A percentile compares a stretch with the other conserved stretches of the same genome.
phyloP scores from a whole-genome alignment of 2,797 vertebrate genomes.

The Lagorchestes hirsutus region DNA sequence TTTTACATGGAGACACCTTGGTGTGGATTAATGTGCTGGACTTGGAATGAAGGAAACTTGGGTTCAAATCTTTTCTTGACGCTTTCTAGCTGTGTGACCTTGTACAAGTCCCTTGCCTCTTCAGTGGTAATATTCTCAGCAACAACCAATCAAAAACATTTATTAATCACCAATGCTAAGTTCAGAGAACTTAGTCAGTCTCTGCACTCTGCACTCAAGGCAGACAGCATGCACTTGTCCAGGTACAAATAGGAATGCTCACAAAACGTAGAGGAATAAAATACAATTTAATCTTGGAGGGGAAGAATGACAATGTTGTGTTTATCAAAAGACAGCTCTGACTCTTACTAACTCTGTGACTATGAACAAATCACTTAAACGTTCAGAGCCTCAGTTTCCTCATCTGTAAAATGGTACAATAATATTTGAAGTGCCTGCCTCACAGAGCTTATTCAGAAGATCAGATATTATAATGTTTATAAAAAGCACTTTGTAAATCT shows the following conservation, averaged over 20 bases:
- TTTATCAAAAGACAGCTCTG: neutral
- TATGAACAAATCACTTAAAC: neutral
- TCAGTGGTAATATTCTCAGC: neutral
- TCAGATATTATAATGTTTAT: neutral
- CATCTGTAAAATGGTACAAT: neutral
- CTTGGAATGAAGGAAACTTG: neutral
- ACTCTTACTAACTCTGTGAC: neutral
- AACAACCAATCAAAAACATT: neutral
- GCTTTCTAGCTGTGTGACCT: neutral
- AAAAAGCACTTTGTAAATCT: neutral
- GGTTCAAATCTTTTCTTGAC: neutral
- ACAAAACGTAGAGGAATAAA: neutral
- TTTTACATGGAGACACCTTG: slow-evolving; percentile 16
- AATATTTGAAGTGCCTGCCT: neutral
- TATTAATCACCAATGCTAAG: neutral
- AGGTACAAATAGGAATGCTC: neutral
- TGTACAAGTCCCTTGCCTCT: neutral
- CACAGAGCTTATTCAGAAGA: neutral
- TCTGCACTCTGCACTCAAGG: neutral
- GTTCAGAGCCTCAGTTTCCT: neutral
- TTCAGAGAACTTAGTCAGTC: neutral
- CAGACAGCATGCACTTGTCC: neutral
- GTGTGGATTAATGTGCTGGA: neutral
- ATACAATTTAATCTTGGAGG: neutral
- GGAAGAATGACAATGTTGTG: neutral